Conservation (phyloP, 2,888 invertebrate species). For the Melangyna quadrimaculata region DNA sequence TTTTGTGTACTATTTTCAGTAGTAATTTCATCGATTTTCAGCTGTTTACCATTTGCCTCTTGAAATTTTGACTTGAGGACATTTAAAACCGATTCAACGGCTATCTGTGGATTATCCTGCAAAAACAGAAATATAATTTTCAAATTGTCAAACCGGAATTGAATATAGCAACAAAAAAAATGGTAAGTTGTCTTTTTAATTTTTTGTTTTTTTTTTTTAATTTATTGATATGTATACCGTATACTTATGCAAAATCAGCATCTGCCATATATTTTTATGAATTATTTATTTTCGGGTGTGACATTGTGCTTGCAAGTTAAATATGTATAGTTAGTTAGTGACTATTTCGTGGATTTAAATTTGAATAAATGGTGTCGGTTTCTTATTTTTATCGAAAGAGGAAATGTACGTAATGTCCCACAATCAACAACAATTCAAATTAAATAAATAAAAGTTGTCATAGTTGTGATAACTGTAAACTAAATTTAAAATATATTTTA, state of each 20-base stretch:
- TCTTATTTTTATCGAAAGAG: conserved; percentile 50
- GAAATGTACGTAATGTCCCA: background rate
- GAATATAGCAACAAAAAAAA: conserved; percentile 16
- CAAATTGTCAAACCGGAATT: conserved; percentile 21
- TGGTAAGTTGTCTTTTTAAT: conserved; percentile 49
- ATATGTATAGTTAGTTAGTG: background rate
- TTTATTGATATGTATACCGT: background rate
- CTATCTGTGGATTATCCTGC: conserved; percentile 55
- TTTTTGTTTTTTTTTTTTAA: background rate
- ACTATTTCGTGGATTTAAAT: background rate
- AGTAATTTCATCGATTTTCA: conserved; percentile 40
- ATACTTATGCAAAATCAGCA: conserved; percentile 4
- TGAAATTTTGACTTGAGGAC: conserved; percentile 41
- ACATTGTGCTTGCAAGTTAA: conserved; percentile 11
- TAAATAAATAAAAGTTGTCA: background rate
- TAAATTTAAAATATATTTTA: background rate
- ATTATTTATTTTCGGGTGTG: conserved; percentile 62
- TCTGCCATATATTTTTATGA: conserved; percentile 33
- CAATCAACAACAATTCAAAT: background rate
- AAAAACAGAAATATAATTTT: background rate
- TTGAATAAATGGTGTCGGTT: background rate
- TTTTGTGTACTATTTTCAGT: conserved; percentile 69
- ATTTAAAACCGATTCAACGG: conserved; percentile 38
- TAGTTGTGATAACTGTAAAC: background rate
- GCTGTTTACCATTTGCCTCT: conserved; percentile 28